These are phyloP conservation scores for Sander vitreus DNA, from an alignment of 2,113 vertebrate genomes.

Conservation along the genomic window DNA sequence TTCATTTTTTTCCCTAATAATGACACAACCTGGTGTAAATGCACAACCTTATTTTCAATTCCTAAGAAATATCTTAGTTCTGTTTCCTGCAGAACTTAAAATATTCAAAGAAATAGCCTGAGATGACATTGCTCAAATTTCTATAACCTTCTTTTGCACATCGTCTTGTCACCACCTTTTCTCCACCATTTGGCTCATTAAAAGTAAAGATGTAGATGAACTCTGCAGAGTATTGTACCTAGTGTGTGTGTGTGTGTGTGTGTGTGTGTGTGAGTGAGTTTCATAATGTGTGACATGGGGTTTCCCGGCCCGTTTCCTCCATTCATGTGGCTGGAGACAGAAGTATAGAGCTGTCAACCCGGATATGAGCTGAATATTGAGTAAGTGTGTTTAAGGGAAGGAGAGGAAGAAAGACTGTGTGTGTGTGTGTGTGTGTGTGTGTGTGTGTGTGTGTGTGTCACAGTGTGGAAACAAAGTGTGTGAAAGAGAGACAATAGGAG, in stretches of 20 bases:
- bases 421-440: not conserved
- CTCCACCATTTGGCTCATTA: slow-evolving; percentile 4
- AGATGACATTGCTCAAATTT: not conserved
- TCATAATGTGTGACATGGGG: slow-evolving; percentile 64
- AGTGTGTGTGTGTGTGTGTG: not conserved
- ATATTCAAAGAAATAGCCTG: not conserved
- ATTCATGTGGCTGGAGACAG: slow-evolving; percentile 80
- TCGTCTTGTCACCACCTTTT: not conserved
- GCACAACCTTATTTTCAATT: not conserved
- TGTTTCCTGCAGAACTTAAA: not conserved
- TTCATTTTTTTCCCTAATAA: not conserved
- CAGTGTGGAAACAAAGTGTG: not conserved
- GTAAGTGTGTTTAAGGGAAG: slow-evolving; percentile 28
- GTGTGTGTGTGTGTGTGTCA: not conserved
- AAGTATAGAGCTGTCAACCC: slow-evolving; percentile 52
- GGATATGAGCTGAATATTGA: slow-evolving; percentile 59
- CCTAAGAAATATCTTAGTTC: not conserved
- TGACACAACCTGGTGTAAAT: not conserved
- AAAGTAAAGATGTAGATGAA: slow-evolving; percentile 4
- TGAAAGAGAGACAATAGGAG: slow-evolving; percentile 2
- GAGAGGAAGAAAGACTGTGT: slow-evolving; percentile 27
- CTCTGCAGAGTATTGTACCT: not conserved
- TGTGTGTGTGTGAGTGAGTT: slow-evolving; percentile 25
- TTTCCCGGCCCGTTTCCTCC: slow-evolving; percentile 76
- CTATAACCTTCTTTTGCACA: not conserved